Percentiles rank a stretch among this genome's conserved stretches.
Conservation (phyloP, 2,797 vertebrate species). For the Catostomus latipinnis region DNA sequence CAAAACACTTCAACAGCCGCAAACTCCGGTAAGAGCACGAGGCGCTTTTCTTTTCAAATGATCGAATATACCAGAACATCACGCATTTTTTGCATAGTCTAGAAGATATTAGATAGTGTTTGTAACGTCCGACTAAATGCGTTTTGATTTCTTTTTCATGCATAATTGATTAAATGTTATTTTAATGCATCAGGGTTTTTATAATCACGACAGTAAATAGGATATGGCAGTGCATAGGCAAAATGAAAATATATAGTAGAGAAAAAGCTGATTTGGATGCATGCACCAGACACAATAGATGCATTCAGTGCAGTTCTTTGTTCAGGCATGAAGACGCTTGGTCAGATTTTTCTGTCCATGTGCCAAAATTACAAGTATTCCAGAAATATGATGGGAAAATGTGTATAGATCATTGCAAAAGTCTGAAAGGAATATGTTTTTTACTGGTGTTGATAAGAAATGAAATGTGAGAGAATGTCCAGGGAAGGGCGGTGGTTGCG, state of each 20-base stretch:
- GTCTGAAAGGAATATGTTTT: background rate
- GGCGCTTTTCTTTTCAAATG: background rate
- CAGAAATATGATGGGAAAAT: background rate
- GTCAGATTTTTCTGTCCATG: background rate
- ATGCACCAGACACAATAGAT: background rate
- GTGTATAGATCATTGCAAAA: background rate
- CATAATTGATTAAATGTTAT: background rate
- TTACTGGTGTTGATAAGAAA: background rate
- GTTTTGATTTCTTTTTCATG: background rate
- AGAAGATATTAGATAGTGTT: background rate
- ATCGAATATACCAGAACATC: too few species aligned
- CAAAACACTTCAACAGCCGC: background rate
- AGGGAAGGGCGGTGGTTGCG: constrained; percentile 48
- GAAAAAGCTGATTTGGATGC: background rate
- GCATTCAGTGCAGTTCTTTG: constrained; percentile 13
- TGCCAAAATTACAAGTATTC: background rate
- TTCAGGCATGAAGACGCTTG: background rate
- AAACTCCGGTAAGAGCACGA: constrained; percentile 15
- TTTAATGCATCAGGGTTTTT: background rate
- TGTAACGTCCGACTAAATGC: background rate
- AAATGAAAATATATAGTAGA: background rate
- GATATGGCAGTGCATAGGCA: background rate
- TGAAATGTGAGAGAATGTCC: constrained; percentile 9
- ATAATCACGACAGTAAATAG: background rate
- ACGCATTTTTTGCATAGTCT: background rate